Percentiles rank a stretch among this genome's conserved stretches.
phyloP scores from a whole-genome alignment of 2,113 vertebrate species.

The Albula glossodonta region DNA sequence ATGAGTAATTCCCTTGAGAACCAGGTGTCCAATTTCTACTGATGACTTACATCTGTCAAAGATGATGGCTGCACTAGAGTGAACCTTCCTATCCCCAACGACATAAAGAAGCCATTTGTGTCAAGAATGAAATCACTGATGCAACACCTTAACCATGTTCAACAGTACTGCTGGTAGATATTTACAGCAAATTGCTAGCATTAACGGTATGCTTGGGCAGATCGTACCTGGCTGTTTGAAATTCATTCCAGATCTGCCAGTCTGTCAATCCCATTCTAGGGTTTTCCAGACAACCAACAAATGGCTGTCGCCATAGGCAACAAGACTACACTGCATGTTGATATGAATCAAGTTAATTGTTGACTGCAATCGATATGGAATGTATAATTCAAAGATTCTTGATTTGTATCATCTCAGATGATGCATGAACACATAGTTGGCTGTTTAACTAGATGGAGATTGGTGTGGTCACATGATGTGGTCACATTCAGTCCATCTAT shows the following conservation, averaged over 20 bases:
- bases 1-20: background rate
- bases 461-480: background rate
- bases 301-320: background rate
- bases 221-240: background rate
- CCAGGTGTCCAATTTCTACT: background rate
- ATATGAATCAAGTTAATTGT: background rate
- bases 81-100: background rate
- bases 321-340: background rate
- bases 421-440: background rate
- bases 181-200: background rate
- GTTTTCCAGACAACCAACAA: background rate
- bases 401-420: background rate
- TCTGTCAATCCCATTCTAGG: background rate
- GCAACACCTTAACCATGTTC: background rate
- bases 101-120: background rate
- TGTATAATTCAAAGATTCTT: background rate
- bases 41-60: background rate
- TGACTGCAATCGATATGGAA: constrained; percentile 10
- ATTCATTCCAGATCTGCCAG: background rate
- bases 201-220: background rate
- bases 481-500: background rate
- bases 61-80: background rate
- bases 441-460: background rate
- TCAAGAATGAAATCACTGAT: background rate
- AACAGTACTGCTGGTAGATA: background rate